These are phyloP conservation scores for Ianthella basta DNA, from an alignment of 37 sponge, comb jelly and placozoan species.

Conservation along the genomic window DNA sequence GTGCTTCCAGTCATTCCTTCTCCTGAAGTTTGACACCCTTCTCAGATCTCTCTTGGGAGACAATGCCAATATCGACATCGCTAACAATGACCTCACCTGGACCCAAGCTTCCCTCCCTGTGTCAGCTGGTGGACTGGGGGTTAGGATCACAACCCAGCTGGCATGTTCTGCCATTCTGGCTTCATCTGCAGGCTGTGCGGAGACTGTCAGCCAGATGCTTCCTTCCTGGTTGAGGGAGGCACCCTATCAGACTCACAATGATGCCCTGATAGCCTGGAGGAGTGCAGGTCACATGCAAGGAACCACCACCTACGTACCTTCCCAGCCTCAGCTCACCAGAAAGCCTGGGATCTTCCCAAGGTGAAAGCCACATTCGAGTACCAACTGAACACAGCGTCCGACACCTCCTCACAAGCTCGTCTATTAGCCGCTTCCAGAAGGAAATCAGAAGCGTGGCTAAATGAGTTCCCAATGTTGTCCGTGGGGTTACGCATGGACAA, in stretches of 20 bases:
- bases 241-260: background rate
- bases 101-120: conserved; percentile 27
- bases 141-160: background rate
- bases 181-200: background rate
- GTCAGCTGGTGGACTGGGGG: background rate
- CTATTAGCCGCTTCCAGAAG: background rate
- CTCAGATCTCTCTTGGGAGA: conserved; percentile 26
- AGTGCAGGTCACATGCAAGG: background rate
- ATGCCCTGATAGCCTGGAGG: background rate
- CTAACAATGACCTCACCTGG: conserved; percentile 46
- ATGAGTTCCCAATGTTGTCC: background rate
- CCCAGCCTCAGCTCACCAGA: background rate
- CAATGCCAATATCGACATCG: conserved; percentile 30
- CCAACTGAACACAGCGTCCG: background rate
- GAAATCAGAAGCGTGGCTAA: background rate
- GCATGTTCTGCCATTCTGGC: conserved; percentile 1
- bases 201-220: background rate
- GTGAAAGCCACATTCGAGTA: background rate
- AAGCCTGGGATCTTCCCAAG: background rate
- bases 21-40: conserved; percentile 8
- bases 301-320: background rate
- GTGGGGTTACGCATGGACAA: background rate
- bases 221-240: background rate
- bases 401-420: background rate
- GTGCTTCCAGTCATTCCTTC: conserved; percentile 4